Base-by-base conservation (phyloP, 2,797 vertebrate species). In the Myoxocephalus aenaeus region DNA sequence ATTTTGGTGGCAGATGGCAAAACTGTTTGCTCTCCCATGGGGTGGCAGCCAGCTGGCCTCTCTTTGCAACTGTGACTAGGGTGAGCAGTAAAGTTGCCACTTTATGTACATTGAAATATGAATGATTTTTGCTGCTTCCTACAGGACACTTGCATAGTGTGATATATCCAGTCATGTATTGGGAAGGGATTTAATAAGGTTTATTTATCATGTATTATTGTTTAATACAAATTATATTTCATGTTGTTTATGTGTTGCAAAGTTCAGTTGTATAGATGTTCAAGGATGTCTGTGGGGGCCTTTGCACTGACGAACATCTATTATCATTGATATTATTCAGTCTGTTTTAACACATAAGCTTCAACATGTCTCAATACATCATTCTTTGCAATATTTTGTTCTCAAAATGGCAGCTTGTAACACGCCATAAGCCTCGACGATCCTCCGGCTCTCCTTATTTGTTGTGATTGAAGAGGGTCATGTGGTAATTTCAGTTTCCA, bases 1-100 rank as follows among this genome's bases (percentile, higher is more conserved):
- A 89, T 89, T 87, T 90, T 89, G 87, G 82, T 82, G 87, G 81
- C 92, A 92, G 91, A 93, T 93, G 92, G 92, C 79, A 90, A 82
- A 91, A 86, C 91, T 78, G 89, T 87, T 84, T 88, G 86, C 66
- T 70, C 71, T 90, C 91, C 90, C 90, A 88, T 59, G 87, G 85
- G 91, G 83, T 76, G 80, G 82, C 51, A 87, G 87, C 90, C 88
- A 89, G 89, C 89, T 90, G 89, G 90, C 88, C 86, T 78, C 68
- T 85, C 75, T 70, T 79, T 76, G 73, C 85, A 64, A 66, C 87
- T 75, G 75, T 76, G 80, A 87, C 72, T 42, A 64, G 77, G 85
- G 77, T 77, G 65, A 85, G 81, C 73, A 68, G 65, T 85, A 84
- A 86, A 88, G 73, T 88, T 82, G 67, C 75, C 72, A 67, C 70